Conservation (phyloP, 30 jellyfish, hydroid and myxozoan genomes). For the Hydractinia echinata region DNA sequence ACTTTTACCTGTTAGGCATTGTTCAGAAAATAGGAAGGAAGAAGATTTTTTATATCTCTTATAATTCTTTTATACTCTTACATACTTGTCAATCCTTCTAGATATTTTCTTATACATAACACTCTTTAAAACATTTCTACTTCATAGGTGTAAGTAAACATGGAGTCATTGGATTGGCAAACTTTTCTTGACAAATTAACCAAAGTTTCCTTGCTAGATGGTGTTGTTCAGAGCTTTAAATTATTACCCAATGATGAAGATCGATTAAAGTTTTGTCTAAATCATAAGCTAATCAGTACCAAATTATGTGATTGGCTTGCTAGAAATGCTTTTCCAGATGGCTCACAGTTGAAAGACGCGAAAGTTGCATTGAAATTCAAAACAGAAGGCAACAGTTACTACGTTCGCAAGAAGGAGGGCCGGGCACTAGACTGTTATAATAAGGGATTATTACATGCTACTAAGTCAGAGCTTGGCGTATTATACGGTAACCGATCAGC, state of each 20-base stretch:
- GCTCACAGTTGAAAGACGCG: slow-evolving; percentile 11
- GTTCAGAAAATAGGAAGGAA: no score
- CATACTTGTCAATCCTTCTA: no score
- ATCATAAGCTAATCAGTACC: not conserved
- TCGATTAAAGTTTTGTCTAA: slow-evolving; percentile 1
- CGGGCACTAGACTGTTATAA: slow-evolving; percentile 63
- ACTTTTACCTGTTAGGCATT: no score
- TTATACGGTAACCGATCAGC: slow-evolving; percentile 91
- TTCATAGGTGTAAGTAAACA: not conserved
- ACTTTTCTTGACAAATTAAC: slow-evolving; percentile 14
- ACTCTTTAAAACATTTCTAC: no score
- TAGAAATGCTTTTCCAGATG: not conserved
- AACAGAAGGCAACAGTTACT: slow-evolving; percentile 48
- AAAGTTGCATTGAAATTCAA: slow-evolving; percentile 34
- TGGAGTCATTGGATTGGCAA: slow-evolving; percentile 39
- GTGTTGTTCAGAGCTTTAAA: not conserved
- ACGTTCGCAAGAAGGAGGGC: slow-evolving; percentile 32
- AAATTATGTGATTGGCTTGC: slow-evolving; percentile 7
- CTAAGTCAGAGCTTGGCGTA: slow-evolving; percentile 30
- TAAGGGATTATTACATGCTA: slow-evolving; percentile 36
- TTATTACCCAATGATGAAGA: not conserved
- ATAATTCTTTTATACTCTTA: no score
- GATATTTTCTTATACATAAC: no score
- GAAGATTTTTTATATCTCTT: no score
- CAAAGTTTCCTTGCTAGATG: not conserved